phyloP scores from a whole-genome alignment of 2,888 invertebrate species.

The Malacosoma neustria region DNA sequence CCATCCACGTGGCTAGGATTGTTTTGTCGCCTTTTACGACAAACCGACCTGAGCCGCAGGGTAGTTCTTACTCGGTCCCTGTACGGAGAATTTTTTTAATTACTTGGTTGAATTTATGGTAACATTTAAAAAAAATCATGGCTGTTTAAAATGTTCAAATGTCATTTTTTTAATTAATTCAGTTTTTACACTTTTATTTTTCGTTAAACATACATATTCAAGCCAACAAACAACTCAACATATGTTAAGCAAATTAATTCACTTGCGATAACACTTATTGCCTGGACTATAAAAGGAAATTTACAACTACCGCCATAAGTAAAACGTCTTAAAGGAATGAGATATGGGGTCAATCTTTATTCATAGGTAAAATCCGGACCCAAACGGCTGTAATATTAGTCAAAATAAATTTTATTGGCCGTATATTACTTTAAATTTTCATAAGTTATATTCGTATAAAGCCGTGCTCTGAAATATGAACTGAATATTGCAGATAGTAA shows the following conservation, averaged over 20 bases:
- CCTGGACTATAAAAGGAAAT: slow-evolving; percentile 24
- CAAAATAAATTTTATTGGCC: slow-evolving; percentile 31
- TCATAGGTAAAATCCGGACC: slow-evolving; percentile 35
- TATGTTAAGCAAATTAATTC: background rate
- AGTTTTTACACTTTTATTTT: no score
- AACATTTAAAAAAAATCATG: no score
- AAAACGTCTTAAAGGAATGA: slow-evolving; percentile 49
- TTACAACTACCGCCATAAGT: slow-evolving; percentile 56
- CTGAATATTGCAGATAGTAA: background rate
- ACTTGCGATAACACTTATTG: background rate
- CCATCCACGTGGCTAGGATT: no score
- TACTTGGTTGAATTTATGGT: no score
- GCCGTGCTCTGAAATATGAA: background rate
- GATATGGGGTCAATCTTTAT: slow-evolving; percentile 54
- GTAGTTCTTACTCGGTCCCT: no score
- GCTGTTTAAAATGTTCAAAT: no score
- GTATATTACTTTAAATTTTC: background rate
- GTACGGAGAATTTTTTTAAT: no score
- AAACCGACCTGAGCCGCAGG: no score
- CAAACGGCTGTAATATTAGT: slow-evolving; percentile 39
- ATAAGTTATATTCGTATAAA: background rate
- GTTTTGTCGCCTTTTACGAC: no score
- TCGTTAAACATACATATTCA: no score
- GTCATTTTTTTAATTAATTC: no score
- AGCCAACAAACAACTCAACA: no score